These are phyloP conservation scores for Sturnira hondurensis DNA, from an alignment of 2,113 vertebrate species.

Conservation along the genomic window DNA sequence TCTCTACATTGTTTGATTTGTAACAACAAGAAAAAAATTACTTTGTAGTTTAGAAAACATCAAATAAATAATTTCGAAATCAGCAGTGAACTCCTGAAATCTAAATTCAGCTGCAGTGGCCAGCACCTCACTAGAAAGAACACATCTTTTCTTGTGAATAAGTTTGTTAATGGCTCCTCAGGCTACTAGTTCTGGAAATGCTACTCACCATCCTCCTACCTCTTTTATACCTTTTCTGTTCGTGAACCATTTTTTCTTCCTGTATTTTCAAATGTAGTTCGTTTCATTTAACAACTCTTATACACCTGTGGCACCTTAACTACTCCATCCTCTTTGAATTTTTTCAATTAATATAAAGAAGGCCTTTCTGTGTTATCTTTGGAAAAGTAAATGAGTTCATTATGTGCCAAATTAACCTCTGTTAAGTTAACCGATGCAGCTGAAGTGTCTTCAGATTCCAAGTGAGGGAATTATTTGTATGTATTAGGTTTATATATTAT, in stretches of 20 bases:
- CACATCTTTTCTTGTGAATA: not conserved
- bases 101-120: not conserved
- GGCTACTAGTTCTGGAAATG: not conserved
- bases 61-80: not conserved
- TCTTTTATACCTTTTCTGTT: not conserved
- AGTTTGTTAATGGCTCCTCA: not conserved
- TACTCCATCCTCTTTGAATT: conserved; percentile 72
- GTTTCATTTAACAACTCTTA: conserved; percentile 6
- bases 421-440: conserved; percentile 72
- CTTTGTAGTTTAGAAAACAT: not conserved
- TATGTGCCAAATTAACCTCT: conserved; percentile 74
- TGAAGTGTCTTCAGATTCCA: conserved; percentile 72
- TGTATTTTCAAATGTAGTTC: not conserved
- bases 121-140: not conserved
- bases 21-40: not conserved
- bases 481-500: not conserved
- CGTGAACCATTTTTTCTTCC: not conserved
- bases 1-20: not conserved
- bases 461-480: conserved; percentile 54
- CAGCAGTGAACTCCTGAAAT: not conserved
- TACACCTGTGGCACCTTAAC: conserved; percentile 60
- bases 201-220: not conserved
- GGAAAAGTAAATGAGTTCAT: conserved; percentile 71
- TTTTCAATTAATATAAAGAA: conserved; percentile 73
- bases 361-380: conserved; percentile 73